A percentile compares a stretch with the other conserved stretches of the same genome.
These are phyloP conservation scores for Taurulus bubalis DNA, from an alignment of 2,113 vertebrate species.

Conservation along the genomic window DNA sequence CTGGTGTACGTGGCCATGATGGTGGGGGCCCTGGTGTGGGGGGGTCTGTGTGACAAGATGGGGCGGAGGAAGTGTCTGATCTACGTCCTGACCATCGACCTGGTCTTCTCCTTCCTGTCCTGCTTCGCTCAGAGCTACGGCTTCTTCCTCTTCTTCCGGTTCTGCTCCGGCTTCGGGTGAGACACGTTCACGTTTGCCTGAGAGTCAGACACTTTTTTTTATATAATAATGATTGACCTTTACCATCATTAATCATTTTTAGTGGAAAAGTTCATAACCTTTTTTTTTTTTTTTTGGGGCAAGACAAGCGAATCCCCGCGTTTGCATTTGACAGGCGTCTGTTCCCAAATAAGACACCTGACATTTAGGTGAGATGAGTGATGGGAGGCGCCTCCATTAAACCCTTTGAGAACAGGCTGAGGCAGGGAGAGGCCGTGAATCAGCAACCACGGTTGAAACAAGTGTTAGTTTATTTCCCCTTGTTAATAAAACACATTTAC, in stretches of 20 bases:
- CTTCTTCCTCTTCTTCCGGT: slow-evolving; percentile 96
- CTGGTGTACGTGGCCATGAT: slow-evolving; percentile 98
- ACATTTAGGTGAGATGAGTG: slow-evolving; percentile 39
- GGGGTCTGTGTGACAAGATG: slow-evolving; percentile 94
- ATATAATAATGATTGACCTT: slow-evolving; percentile 38
- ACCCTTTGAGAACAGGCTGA: background rate
- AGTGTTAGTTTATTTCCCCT: background rate
- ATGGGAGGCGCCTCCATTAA: slow-evolving; percentile 1
- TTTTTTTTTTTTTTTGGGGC: background rate
- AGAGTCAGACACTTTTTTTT: background rate
- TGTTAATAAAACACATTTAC: background rate
- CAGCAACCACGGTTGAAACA: background rate
- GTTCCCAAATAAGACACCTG: slow-evolving; percentile 40
- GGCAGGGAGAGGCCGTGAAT: background rate
- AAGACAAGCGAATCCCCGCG: background rate
- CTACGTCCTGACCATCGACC: slow-evolving; percentile 92
- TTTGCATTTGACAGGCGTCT: background rate
- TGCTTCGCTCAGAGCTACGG: slow-evolving; percentile 96
- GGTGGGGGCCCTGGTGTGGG: slow-evolving; percentile 93
- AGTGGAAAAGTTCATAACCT: background rate
- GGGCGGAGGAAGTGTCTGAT: slow-evolving; percentile 94
- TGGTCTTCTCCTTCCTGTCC: slow-evolving; percentile 93
- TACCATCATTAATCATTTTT: slow-evolving; percentile 15
- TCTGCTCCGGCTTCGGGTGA: slow-evolving; percentile 97
- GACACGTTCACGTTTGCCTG: slow-evolving; percentile 32